Percentiles rank a stretch among this genome's conserved stretches.
Conservation (phyloP, 2,797 vertebrate genomes). For the Sebastiscus albofasciatus region DNA sequence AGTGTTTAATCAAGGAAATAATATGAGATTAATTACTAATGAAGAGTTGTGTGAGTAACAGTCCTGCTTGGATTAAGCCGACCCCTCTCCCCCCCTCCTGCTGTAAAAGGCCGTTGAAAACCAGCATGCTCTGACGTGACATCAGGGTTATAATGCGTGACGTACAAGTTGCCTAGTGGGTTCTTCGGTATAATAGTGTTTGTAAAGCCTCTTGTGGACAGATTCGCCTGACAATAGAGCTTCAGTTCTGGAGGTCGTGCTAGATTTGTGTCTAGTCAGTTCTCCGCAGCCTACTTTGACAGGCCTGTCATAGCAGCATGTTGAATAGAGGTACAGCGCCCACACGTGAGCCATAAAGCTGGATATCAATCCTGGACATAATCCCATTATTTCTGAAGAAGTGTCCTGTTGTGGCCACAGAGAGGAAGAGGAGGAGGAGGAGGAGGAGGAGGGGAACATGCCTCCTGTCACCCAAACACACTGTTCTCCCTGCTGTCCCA, state of each 20-base stretch:
- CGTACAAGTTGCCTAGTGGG: conserved; percentile 50
- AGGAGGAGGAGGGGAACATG: conserved; percentile 3
- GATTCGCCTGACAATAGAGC: conserved; percentile 46
- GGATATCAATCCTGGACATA: conserved; percentile 69
- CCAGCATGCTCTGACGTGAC: conserved; percentile 8
- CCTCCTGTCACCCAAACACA: conserved; percentile 51
- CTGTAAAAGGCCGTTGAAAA: neutral
- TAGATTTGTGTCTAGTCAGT: conserved; percentile 53
- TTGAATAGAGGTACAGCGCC: conserved; percentile 39
- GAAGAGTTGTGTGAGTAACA: neutral
- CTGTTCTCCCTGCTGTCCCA: conserved; percentile 40
- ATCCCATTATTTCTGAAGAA: conserved; percentile 71
- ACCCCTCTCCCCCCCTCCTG: neutral
- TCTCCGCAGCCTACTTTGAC: conserved; percentile 41
- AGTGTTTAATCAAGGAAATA: neutral
- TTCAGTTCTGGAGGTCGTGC: conserved; percentile 44
- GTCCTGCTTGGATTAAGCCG: neutral
- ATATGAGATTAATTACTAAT: neutral
- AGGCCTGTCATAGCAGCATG: conserved; percentile 37
- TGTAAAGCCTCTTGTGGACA: conserved; percentile 48
- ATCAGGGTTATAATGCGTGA: conserved; percentile 16
- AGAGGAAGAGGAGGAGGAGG: neutral
- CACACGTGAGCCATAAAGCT: conserved; percentile 65
- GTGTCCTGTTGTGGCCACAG: conserved; percentile 47
- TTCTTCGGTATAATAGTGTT: conserved; percentile 55